Conservation (phyloP, 2,797 vertebrate species). For the Hippocampus kuda region DNA sequence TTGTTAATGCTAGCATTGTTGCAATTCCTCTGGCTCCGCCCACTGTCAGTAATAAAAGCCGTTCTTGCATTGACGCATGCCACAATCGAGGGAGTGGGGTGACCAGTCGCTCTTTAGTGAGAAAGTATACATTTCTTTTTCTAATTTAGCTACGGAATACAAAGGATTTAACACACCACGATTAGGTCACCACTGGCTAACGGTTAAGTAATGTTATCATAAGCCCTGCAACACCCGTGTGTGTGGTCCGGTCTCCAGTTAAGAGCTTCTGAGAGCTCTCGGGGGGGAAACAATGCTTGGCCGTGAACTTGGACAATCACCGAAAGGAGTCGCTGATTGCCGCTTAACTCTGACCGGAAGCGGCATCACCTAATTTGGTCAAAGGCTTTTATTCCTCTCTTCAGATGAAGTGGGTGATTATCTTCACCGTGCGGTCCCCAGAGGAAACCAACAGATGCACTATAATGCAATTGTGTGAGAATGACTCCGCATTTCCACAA, state of each 20-base stretch:
- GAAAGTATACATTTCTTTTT: background rate
- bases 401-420: constrained; percentile 54
- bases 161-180: background rate
- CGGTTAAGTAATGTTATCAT: constrained; percentile 58
- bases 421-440: constrained; percentile 27
- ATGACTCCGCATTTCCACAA: too few relatives aligned
- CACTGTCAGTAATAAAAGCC: background rate
- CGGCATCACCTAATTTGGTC: constrained; percentile 56
- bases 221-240: constrained; percentile 9
- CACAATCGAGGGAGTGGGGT: background rate
- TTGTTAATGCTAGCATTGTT: background rate
- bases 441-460: constrained; percentile 5
- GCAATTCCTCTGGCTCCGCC: background rate
- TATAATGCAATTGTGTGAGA: too few relatives aligned
- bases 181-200: constrained; percentile 36
- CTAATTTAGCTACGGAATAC: too few relatives aligned
- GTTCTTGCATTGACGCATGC: background rate
- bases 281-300: constrained; percentile 45
- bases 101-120: background rate
- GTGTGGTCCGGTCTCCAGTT: constrained; percentile 54
- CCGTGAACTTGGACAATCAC: constrained; percentile 62
- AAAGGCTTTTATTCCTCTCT: constrained; percentile 50
- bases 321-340: constrained; percentile 46
- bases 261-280: constrained; percentile 53
- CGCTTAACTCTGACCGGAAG: constrained; percentile 59